Percentiles rank a stretch among this genome's conserved stretches.
Conservation (phyloP, 1,140 invertebrate genomes). For the Bactericera cockerelli region DNA sequence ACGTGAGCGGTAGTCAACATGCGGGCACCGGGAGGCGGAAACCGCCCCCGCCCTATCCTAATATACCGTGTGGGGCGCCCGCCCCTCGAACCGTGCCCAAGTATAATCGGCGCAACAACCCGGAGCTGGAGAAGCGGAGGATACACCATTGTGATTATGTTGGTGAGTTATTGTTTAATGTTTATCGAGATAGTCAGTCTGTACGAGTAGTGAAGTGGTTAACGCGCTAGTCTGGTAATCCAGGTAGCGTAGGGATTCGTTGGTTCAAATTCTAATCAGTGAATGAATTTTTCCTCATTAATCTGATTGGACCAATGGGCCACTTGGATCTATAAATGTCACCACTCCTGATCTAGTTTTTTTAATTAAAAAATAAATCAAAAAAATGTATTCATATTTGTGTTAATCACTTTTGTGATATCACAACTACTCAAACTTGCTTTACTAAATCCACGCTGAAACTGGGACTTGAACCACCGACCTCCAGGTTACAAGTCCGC, state of each 20-base stretch:
- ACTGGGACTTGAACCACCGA: too few species aligned
- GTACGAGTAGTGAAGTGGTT: not conserved
- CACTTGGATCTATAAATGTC: not conserved
- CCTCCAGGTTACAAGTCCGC: too few species aligned
- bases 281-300: too few species aligned
- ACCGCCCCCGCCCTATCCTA: conserved; percentile 42
- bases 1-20: not conserved
- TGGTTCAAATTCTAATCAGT: too few species aligned
- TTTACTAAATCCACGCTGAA: too few species aligned
- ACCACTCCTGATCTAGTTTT: not conserved
- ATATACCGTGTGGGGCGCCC: conserved; percentile 31
- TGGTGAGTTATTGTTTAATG: conserved; percentile 40
- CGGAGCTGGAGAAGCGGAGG: conserved; percentile 82
- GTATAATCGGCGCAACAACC: conserved; percentile 90
- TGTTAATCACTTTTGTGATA: too few species aligned
- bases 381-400: too few species aligned
- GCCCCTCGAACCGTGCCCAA: conserved; percentile 32
- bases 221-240: too few species aligned
- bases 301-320: not conserved
- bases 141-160: conserved; percentile 92
- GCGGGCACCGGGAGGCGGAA: conserved; percentile 36
- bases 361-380: not conserved
- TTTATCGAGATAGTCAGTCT: not conserved
- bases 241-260: too few species aligned
- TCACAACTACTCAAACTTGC: too few species aligned